Percentiles rank a stretch among this genome's conserved stretches.
These are phyloP conservation scores for Arctia plantaginis DNA, from an alignment of 2,888 invertebrate species.

Conservation along the genomic window DNA sequence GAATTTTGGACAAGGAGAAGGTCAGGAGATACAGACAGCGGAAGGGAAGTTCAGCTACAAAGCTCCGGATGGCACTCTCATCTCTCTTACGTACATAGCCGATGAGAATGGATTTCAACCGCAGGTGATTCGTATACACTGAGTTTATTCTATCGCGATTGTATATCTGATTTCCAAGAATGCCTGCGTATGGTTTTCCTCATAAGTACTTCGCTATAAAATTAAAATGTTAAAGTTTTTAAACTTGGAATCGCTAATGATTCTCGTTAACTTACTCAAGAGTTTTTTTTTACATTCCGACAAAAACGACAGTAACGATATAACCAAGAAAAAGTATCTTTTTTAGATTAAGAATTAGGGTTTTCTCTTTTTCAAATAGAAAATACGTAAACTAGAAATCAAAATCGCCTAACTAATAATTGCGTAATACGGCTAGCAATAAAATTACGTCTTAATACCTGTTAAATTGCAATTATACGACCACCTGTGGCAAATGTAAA, in stretches of 20 bases:
- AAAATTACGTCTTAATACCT: conserved; percentile 56
- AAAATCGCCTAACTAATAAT: conserved; percentile 34
- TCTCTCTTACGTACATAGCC: conserved; percentile 88
- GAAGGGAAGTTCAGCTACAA: conserved; percentile 89
- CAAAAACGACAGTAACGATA: background rate
- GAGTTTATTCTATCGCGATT: background rate
- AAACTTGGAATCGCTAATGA: conserved; percentile 9
- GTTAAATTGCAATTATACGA: conserved; percentile 53
- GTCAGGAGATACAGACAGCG: conserved; percentile 83
- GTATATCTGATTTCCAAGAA: conserved; percentile 23
- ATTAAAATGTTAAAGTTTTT: background rate
- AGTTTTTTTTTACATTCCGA: background rate
- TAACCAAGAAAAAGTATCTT: background rate
- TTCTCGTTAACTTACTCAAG: background rate
- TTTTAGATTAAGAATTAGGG: background rate
- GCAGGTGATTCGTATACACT: conserved; percentile 67
- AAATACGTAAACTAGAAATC: conserved; percentile 26
- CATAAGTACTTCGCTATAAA: background rate
- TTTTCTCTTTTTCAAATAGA: background rate
- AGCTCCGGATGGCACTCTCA: conserved; percentile 88
- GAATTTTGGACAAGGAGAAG: conserved; percentile 85
- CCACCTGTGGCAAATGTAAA: conserved; percentile 36
- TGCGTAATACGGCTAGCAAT: conserved; percentile 52
- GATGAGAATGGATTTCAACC: conserved; percentile 90
- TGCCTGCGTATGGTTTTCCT: conserved; percentile 25